Conservation (phyloP, 2,888 invertebrate species). For the Leptopilina drosophilae region DNA sequence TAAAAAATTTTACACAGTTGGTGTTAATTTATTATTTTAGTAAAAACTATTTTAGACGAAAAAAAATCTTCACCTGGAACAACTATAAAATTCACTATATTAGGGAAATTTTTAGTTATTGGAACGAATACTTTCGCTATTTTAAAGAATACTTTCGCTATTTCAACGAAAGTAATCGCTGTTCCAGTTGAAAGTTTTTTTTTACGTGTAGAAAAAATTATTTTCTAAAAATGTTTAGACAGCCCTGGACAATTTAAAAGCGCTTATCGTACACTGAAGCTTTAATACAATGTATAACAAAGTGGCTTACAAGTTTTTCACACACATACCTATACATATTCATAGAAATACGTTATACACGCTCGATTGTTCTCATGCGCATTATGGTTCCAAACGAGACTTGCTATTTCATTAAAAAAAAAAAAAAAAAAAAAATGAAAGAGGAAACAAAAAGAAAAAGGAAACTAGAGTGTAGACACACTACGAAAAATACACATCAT, state of each 20-base stretch:
- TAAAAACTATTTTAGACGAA: too few relatives aligned
- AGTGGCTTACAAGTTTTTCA: conserved; percentile 25
- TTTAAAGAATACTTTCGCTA: too few relatives aligned
- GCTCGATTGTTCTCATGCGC: conserved; percentile 13
- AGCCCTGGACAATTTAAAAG: conserved; percentile 19
- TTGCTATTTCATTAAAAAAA: background rate
- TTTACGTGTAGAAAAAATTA: too few relatives aligned
- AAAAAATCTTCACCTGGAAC: too few relatives aligned
- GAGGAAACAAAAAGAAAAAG: too few relatives aligned
- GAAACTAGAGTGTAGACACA: background rate
- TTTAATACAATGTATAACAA: conserved; percentile 11
- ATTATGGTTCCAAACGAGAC: conserved; percentile 9
- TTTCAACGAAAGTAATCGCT: too few relatives aligned
- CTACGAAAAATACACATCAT: conserved; percentile 6
- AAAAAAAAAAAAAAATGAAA: too few relatives aligned
- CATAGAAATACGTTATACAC: background rate
- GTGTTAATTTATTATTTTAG: too few relatives aligned
- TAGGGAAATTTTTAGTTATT: background rate
- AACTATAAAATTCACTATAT: background rate
- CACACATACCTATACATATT: too few relatives aligned
- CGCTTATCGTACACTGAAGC: background rate
- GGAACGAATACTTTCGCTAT: too few relatives aligned
- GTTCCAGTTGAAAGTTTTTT: too few relatives aligned
- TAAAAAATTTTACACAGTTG: too few relatives aligned
- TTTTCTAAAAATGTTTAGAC: background rate